Conservation (phyloP, 92 coral and sea anemone species). For the Blastomussa wellsi region DNA sequence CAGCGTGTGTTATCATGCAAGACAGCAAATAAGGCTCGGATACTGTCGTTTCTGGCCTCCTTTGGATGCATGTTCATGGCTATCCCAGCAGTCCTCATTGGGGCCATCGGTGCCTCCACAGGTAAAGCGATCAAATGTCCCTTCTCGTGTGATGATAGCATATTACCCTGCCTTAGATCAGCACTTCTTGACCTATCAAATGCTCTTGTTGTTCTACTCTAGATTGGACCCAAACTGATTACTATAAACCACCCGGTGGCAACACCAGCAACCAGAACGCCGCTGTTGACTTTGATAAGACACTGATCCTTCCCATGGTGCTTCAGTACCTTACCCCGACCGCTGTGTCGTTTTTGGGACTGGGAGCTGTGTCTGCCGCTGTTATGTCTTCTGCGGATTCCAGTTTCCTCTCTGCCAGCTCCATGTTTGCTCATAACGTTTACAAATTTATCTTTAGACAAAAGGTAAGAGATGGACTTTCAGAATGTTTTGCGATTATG, state of each 20-base stretch:
- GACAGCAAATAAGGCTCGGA: constrained; percentile 71
- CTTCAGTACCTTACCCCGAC: constrained; percentile 90
- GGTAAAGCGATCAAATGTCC: constrained; percentile 51
- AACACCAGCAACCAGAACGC: constrained; percentile 34
- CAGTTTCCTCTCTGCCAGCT: constrained; percentile 83
- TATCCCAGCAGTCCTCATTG: constrained; percentile 88
- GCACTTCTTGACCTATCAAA: neutral
- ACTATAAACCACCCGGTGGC: constrained; percentile 34
- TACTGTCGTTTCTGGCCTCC: constrained; percentile 80
- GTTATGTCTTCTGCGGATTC: constrained; percentile 97
- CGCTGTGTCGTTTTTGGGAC: constrained; percentile 84
- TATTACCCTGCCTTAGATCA: neutral
- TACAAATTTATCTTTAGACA: constrained; percentile 80
- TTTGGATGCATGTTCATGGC: constrained; percentile 90
- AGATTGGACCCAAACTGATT: constrained; percentile 79
- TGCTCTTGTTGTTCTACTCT: neutral
- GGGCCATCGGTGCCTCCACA: constrained; percentile 90
- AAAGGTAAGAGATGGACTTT: constrained; percentile 45
- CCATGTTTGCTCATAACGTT: constrained; percentile 86
- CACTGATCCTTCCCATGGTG: constrained; percentile 81
- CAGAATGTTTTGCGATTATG: neutral
- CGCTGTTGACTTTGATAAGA: constrained; percentile 52
- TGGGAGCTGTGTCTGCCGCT: constrained; percentile 96
- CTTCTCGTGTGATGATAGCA: too few relatives aligned
- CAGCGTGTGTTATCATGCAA: constrained; percentile 93